Evolutionary conservation across 2,888 invertebrate species (phyloP), one percentile per base, ranked within the genome.

Genomic region (Myathropa florea): DNA sequence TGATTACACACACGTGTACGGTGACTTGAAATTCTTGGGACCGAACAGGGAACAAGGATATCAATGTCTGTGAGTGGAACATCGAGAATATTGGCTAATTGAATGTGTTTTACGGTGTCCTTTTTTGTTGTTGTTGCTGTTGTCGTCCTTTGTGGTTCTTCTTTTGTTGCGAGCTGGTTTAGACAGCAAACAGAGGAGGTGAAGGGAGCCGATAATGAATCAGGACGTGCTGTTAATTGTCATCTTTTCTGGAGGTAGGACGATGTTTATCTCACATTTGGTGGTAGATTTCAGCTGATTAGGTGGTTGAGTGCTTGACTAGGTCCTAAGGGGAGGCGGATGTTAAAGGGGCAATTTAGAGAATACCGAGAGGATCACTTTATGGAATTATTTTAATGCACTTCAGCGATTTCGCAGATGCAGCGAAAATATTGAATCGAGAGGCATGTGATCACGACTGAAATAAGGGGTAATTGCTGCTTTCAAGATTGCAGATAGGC

Each of bases 11-110:
- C 30, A 28, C 30, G 33, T 75, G 67, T 61, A 18, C 21, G 28
- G 24, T 59, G 59, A 18, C 10, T 65, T 21, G 18, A 36, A 71
- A 18, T 7, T 46, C 46, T 46, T 46, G 46, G 18, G 18, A 18
- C 18, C 18, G 7, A 18, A 7, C 30, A 36, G 65, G 67, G 81
- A 77, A 60, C 33, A 63, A 83, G 76, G 78, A 79, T 86, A 86
- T 86, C 83, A 86, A 86, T 86, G 78, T 28, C 86, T 70, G 55
- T 78, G 83, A 83, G 75, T 81, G 86, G 86, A 83, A 86, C 83
- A 86, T 86, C 78, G 78, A 78, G 86, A 78, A 83, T 83, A 86
- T 83, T 83, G 83, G 86, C 83, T 86, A 86, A 86, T 86, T 86
- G 78, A 83, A 86, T 83, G 86, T 86, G 82, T 86, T 86, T 86